Evolutionary conservation across 37 sponge, comb jelly and placozoan species (phyloP).

Genomic region (Agelas oroides): DNA sequence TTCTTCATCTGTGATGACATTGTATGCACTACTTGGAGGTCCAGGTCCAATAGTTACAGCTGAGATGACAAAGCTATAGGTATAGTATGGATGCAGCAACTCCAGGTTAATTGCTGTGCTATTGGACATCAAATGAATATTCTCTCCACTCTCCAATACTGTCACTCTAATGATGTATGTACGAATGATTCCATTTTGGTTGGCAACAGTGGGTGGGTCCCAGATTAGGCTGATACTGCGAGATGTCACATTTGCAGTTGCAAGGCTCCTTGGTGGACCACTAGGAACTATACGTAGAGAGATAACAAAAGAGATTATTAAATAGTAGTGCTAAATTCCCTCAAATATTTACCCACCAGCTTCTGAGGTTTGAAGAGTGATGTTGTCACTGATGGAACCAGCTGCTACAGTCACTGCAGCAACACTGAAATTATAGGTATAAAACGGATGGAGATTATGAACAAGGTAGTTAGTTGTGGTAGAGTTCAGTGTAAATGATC

Average conservation of each 20-base stretch:
- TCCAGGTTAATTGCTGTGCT: neutral
- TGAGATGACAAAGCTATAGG: conserved; percentile 2
- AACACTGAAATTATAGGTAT: neutral
- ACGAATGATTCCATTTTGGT: conserved; percentile 27
- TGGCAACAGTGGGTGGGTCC: neutral
- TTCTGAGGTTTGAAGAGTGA: neutral
- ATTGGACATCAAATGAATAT: neutral
- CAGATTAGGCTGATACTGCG: neutral
- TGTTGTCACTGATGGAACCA: neutral
- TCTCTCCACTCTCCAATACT: neutral
- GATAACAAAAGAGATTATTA: neutral
- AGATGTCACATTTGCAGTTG: neutral
- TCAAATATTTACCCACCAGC: neutral
- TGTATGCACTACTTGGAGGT: neutral
- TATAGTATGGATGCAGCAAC: conserved; percentile 4
- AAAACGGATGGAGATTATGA: neutral
- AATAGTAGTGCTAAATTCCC: neutral
- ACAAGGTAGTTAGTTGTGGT: neutral
- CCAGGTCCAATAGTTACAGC: conserved; percentile 19
- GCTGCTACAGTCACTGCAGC: conserved; percentile 2
- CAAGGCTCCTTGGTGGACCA: neutral
- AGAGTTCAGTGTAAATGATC: neutral
- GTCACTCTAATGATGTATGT: conserved; percentile 9
- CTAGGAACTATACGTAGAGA: neutral
- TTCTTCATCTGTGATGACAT: neutral